Conservation (phyloP, 1,140 invertebrate species). For the Aphelinus atriplicis region DNA sequence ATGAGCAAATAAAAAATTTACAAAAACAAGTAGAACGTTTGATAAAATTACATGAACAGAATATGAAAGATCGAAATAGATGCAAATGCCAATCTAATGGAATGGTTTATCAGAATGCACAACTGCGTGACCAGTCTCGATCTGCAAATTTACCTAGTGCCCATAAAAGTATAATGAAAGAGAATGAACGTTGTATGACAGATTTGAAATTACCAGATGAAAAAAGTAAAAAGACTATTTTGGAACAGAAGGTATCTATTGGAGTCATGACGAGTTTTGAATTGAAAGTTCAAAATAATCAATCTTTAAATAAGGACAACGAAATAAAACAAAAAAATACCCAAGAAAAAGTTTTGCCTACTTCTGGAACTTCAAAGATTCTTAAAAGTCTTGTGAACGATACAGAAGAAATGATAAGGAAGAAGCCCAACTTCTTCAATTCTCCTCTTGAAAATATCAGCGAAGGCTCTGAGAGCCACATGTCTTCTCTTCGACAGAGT, state of each 20-base stretch:
- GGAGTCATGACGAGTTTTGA: constrained; percentile 79
- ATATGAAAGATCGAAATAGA: constrained; percentile 44
- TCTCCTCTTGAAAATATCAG: constrained; percentile 60
- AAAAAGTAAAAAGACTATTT: constrained; percentile 45
- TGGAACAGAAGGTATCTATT: constrained; percentile 73
- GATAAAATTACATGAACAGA: constrained; percentile 56
- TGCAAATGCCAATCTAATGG: constrained; percentile 44
- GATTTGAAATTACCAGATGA: constrained; percentile 41
- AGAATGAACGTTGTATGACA: constrained; percentile 21
- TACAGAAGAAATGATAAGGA: constrained; percentile 50
- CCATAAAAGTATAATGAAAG: constrained; percentile 19
- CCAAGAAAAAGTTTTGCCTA: constrained; percentile 43
- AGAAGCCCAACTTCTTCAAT: constrained; percentile 52
- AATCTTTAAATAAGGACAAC: constrained; percentile 60
- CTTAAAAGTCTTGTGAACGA: constrained; percentile 54
- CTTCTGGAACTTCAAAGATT: constrained; percentile 32
- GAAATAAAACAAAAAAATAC: constrained; percentile 59
- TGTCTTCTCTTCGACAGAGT: constrained; percentile 57
- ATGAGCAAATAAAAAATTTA: constrained; percentile 58
- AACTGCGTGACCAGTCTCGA: constrained; percentile 35
- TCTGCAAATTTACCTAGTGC: constrained; percentile 37
- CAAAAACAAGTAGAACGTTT: constrained; percentile 57
- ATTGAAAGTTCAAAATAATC: constrained; percentile 68
- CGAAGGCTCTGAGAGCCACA: constrained; percentile 61
- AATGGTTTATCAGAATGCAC: constrained; percentile 32